Conservation (phyloP, 2,888 invertebrate genomes). For the Hololepta plana region DNA sequence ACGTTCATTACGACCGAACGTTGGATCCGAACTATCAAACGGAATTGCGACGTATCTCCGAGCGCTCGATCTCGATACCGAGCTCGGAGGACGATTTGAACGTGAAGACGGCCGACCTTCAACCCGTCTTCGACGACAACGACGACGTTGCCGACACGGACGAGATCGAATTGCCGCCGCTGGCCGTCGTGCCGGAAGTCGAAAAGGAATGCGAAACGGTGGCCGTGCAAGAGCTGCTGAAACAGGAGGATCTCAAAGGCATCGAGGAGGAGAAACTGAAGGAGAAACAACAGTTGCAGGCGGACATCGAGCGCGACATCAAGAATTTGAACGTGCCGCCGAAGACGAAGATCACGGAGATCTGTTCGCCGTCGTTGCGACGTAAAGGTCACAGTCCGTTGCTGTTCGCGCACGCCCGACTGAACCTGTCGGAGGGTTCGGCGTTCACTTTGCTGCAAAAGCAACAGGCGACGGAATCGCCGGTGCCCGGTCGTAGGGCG, state of each 20-base stretch:
- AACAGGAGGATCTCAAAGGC: slow-evolving; percentile 13
- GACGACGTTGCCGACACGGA: slow-evolving; percentile 16
- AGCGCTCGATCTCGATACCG: slow-evolving; percentile 56
- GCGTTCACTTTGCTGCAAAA: slow-evolving; percentile 55
- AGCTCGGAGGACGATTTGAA: slow-evolving; percentile 58
- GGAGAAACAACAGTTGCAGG: slow-evolving; percentile 21
- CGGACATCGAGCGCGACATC: slow-evolving; percentile 25
- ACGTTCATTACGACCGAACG: slow-evolving; percentile 38
- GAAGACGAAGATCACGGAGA: slow-evolving; percentile 42
- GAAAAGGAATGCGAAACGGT: too few relatives aligned
- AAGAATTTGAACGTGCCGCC: slow-evolving; percentile 24
- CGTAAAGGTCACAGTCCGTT: slow-evolving; percentile 59
- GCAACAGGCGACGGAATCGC: slow-evolving; percentile 59
- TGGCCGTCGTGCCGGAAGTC: too few relatives aligned
- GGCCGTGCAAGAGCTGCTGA: slow-evolving; percentile 22
- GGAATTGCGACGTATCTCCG: slow-evolving; percentile 51
- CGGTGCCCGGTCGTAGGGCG: slow-evolving; percentile 54
- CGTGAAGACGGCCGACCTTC: slow-evolving; percentile 34
- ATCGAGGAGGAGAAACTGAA: slow-evolving; percentile 18
- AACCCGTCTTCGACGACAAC: slow-evolving; percentile 22
- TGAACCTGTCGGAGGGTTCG: slow-evolving; percentile 73
- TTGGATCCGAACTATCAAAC: slow-evolving; percentile 43
- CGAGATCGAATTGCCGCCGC: too few relatives aligned
- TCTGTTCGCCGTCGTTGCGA: slow-evolving; percentile 44
- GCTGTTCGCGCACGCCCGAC: slow-evolving; percentile 58